Conservation (phyloP, 92 coral and sea anemone genomes). For the Epizoanthus rinbou region DNA sequence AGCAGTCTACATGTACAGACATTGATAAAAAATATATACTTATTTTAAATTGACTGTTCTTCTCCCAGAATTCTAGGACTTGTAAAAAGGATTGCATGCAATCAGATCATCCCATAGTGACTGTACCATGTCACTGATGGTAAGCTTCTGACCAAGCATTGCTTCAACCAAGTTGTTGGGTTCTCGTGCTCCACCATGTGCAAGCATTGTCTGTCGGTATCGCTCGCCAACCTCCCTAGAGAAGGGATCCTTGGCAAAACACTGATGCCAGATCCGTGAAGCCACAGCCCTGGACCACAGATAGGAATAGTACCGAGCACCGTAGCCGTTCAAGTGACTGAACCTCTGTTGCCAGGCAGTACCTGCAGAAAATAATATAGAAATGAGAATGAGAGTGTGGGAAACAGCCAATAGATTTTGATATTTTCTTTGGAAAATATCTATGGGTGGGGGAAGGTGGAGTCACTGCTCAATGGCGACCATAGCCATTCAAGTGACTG, state of each 20-base stretch:
- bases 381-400: background rate
- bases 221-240: slow-evolving; percentile 91
- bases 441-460: too few species aligned
- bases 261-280: slow-evolving; percentile 93
- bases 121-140: slow-evolving; percentile 79
- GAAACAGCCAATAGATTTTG: too few species aligned
- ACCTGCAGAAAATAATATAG: slow-evolving; percentile 54
- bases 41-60: too few species aligned
- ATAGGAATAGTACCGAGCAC: slow-evolving; percentile 95
- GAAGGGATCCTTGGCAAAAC: slow-evolving; percentile 91
- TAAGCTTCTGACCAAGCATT: slow-evolving; percentile 82
- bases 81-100: slow-evolving; percentile 68
- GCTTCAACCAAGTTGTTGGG: slow-evolving; percentile 84
- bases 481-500: slow-evolving; percentile 96
- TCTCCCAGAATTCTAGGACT: background rate
- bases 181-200: slow-evolving; percentile 90
- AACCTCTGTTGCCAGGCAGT: slow-evolving; percentile 99
- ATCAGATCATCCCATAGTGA: slow-evolving; percentile 79
- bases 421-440: too few species aligned
- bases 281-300: slow-evolving; percentile 99
- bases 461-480: background rate
- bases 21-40: too few species aligned
- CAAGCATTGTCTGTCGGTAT: slow-evolving; percentile 87
- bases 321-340: slow-evolving; percentile 96
- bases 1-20: too few species aligned